phyloP scores from a whole-genome alignment of 2,113 vertebrate species.

The Dicaeum eximium region DNA sequence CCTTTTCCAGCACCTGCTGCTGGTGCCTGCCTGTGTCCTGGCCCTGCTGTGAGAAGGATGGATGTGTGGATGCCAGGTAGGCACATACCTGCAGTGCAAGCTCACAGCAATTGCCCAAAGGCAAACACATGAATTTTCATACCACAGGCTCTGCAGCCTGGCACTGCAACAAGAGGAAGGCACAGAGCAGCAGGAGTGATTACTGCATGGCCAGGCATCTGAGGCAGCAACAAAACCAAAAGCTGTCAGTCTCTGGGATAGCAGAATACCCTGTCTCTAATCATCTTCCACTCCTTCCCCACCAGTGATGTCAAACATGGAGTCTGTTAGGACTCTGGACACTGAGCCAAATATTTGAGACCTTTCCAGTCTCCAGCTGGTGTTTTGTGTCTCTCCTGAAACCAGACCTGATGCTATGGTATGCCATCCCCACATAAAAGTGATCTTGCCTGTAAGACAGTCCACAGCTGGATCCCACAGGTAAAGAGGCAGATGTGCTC shows the following conservation, averaged over 20 bases:
- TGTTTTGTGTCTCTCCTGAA: not conserved
- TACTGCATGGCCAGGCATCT: not conserved
- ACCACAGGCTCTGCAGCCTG: not conserved
- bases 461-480: not conserved
- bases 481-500: not conserved
- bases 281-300: not conserved
- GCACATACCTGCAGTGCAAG: not conserved
- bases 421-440: not conserved
- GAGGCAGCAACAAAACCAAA: not conserved
- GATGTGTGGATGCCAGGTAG: rapidly evolving
- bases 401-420: rapidly evolving
- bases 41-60: not conserved
- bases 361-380: not conserved
- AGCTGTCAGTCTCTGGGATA: not conserved
- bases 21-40: rapidly evolving
- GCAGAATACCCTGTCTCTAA: not conserved
- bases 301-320: not conserved
- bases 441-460: rapidly evolving
- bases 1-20: not conserved
- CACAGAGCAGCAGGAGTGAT: not conserved
- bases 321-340: not conserved
- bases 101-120: not conserved
- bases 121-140: rapidly evolving
- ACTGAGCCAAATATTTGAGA: not conserved
- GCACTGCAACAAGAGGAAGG: too few species aligned